Evolutionary conservation across 2,888 invertebrate genomes (phyloP).

Genomic region (Meganola albula): DNA sequence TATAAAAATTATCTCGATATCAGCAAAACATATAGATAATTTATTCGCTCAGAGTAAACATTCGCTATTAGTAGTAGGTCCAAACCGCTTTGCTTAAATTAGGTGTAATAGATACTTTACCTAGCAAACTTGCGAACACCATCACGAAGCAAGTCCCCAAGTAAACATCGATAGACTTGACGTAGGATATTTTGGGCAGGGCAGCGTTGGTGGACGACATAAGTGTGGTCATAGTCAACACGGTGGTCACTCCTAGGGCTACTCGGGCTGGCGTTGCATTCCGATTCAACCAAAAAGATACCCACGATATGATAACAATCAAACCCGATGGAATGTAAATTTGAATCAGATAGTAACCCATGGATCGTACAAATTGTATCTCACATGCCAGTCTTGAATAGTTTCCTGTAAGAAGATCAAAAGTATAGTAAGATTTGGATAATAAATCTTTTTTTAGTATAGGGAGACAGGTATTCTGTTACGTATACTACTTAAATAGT

Average conservation of each 20-base stretch:
- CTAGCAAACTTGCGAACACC: slow-evolving; percentile 98
- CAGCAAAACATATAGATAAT: no score
- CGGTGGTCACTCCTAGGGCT: slow-evolving; percentile 95
- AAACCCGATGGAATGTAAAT: slow-evolving; percentile 98
- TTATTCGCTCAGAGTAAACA: slow-evolving; percentile 8
- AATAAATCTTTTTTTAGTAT: neutral
- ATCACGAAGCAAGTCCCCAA: slow-evolving; percentile 98
- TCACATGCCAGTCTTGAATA: slow-evolving; percentile 97
- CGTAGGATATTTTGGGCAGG: slow-evolving; percentile 98
- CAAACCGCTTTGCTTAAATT: slow-evolving; percentile 18
- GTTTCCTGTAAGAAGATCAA: slow-evolving; percentile 83
- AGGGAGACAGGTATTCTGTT: no score
- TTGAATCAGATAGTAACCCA: slow-evolving; percentile 99
- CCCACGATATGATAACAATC: slow-evolving; percentile 98
- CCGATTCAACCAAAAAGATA: slow-evolving; percentile 97
- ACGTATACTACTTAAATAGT: no score
- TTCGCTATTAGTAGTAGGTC: slow-evolving; percentile 16
- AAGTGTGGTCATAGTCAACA: slow-evolving; percentile 97
- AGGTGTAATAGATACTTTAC: slow-evolving; percentile 70
- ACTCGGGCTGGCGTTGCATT: slow-evolving; percentile 97
- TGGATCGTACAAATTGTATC: slow-evolving; percentile 97
- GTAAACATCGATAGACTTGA: slow-evolving; percentile 98
- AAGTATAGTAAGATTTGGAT: slow-evolving; percentile 8
- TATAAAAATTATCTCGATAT: no score
- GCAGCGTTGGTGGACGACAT: slow-evolving; percentile 98